Base-by-base conservation (phyloP, 2,113 vertebrate species). In the Mola mola region DNA sequence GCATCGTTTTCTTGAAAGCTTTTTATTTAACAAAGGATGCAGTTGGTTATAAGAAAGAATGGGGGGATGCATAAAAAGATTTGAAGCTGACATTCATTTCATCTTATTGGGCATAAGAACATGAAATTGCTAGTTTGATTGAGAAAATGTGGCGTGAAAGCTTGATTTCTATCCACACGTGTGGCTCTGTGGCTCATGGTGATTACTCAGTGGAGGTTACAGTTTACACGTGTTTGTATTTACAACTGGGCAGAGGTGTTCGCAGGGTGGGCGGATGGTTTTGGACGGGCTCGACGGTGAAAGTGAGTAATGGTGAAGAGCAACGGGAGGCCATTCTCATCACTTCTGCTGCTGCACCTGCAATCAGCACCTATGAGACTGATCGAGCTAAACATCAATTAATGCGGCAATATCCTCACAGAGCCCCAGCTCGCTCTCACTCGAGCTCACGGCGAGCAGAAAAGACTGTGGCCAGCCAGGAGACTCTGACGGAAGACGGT, bases 311-410 rank as follows among this genome's bases (percentile, higher is more conserved):
- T 72, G 65, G 25, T 3, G 34, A 34, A 26, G 68, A 41, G 70
- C 63, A 41, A 15, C 9, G 56, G 62, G 53, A 58, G 73, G 63
- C 16, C 50, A 34, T 67, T 19, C 57, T 75, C 56, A 65, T 84
- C 62, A 72, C 42, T 66, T 40, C 43, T 34, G 40, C 59, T 0
- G 20, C 68, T 33, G 75, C 75, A 81, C 62, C 74, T 79, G 79
- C 61, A 57, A 44, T 80, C 73, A 80, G 63, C 84, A 77, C 81
- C 70, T 78, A 12, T 12, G 81, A 83, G 79, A 81, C 75, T 56
- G 73, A 75, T 81, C 61, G 49, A 53, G 67, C 72, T 84, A 74
- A 84, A 85, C 79, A 69, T 75, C 78, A 85, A 82, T 84, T 82
- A 73, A 78, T 82, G 86, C 71, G 13, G 36, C 9, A 28, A 79